Base-by-base conservation (phyloP, 2,113 vertebrate species). In the Boulengeromyrus knoepffleri region DNA sequence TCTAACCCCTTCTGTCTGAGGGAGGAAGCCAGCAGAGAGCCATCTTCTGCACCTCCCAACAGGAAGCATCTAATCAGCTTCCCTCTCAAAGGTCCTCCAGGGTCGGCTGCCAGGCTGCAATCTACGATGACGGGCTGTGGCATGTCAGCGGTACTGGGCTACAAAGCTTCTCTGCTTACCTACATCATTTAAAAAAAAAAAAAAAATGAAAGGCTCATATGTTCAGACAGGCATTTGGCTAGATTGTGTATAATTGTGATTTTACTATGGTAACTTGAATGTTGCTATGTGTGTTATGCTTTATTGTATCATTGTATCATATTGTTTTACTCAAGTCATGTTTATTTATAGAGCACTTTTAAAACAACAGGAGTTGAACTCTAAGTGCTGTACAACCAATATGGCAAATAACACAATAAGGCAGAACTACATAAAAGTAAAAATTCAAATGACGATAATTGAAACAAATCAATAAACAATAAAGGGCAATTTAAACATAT, bases 1-100 rank as follows among this genome's bases (percentile, higher is more conserved):
- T 88, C 88, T 90, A 91, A 92, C 74, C 90, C 80, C 90, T 92
- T 93, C 89, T 86, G 90, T 89, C 91, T 91, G 91, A 17, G 90
- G 58, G 90, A 92, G 91, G 89, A 74, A 86, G 89, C 77, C 87
- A 50, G 88, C 88, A 88, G 85, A 90, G 90, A 91, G 66, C 19
- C 84, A n/a, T 66, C 62, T 58, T 91, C 58, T 80, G 93, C 91
- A 70, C 90, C 92, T 93, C 91, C 88, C 87, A 90, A 80, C 58
- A 88, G 87, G 88, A 92, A 49, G 88, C 87, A 52, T 21, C 36
- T 47, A 47, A 89, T 89, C 88, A 89, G 74, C 49, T 42, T 89
- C 74, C 88, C 74, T 80, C 70, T 62, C 12, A 10, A 80, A 39
- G 70, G 47, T 56, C 17, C 77, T 56, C 36, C 46, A 84, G 74